phyloP scores from a whole-genome alignment of 53 echinoderm and acorn worm species.

The Stichopus horrens region DNA sequence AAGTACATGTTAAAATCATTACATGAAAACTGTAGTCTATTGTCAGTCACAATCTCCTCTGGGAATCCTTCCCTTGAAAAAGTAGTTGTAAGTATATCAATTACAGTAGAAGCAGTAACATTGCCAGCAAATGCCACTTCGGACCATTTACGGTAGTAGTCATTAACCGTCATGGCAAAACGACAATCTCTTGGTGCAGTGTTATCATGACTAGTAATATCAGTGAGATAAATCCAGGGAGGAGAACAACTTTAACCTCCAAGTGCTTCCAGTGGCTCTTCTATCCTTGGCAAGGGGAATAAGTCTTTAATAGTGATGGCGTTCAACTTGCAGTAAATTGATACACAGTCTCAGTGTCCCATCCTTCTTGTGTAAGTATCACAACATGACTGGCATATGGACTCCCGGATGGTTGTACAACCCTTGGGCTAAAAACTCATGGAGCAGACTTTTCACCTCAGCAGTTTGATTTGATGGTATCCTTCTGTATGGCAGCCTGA shows the following conservation, averaged over 20 bases:
- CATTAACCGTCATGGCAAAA: too few relatives aligned
- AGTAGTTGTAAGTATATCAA: too few relatives aligned
- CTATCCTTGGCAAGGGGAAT: slow-evolving; percentile 52
- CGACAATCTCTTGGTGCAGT: too few relatives aligned
- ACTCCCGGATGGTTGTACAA: slow-evolving; percentile 54
- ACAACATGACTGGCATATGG: slow-evolving; percentile 68
- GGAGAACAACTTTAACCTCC: slow-evolving; percentile 17
- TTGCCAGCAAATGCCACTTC: too few relatives aligned
- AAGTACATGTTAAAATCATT: too few relatives aligned
- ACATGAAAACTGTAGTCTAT: too few relatives aligned
- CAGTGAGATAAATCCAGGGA: slow-evolving; percentile 25
- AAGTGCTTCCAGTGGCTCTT: slow-evolving; percentile 36
- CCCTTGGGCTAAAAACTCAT: slow-evolving; percentile 57
- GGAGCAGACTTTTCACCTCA: slow-evolving; percentile 54
- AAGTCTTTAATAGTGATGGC: slow-evolving; percentile 43
- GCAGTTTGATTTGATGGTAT: slow-evolving; percentile 48
- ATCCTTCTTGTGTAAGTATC: slow-evolving; percentile 36
- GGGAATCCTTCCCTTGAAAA: too few relatives aligned
- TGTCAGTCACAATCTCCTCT: too few relatives aligned
- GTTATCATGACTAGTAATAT: too few relatives aligned
- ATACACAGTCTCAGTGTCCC: slow-evolving; percentile 48
- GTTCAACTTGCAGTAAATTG: slow-evolving; percentile 46
- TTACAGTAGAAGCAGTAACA: too few relatives aligned
- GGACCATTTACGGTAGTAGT: too few relatives aligned
- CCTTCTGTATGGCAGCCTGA: slow-evolving; percentile 57